Base-by-base conservation (phyloP, 2,888 invertebrate genomes). In the Pandemis cinnamomeana region DNA sequence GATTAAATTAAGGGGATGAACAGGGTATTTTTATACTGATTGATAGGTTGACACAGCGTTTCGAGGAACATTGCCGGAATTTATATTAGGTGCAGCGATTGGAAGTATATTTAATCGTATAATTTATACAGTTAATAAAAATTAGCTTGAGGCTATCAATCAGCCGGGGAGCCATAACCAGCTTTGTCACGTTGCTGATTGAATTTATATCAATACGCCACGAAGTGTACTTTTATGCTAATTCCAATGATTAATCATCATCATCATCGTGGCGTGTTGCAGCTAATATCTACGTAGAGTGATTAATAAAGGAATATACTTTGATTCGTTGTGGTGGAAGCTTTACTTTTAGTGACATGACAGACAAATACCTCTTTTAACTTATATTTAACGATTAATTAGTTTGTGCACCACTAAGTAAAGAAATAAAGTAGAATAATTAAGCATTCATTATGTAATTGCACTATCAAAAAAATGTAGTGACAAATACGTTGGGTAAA, bases 1-100 rank as follows among this genome's bases (percentile, higher is more conserved):
- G 94, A 94, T 94, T 93, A 93, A 93, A 94, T 93, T 92, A 91
- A 90, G 91, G 93, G 92, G 92, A 91, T 92, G 91, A 91, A 87
- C 88, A 78, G 89, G 88, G 91, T 91, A 93, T 92, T 92, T 93
- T 91, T 91, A 92, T 91, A 91, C 89, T 94, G 93, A 93, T 92
- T 91, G 92, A 92, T 92, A 90, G 92, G 91, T 92, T 92, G 91
- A 92, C 92, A 91, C 89, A 91, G 91, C 90, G 89, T 90, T 92
- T 92, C 89, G 89, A 87, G 86, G 87, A 87, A 89, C 89, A 89
- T 86, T 82, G 86, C 78, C 84, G 88, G 89, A 91, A 90, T 92
- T 92, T 93, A 91, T 93, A 92, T 92, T 92, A 88, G 88, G 83
- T 88, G 89, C 91, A 91, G 90, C 92, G 92, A 92, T 92, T 91